These are phyloP conservation scores for Numida meleagris DNA, from an alignment of 2,113 vertebrate genomes.

Conservation along the genomic window DNA sequence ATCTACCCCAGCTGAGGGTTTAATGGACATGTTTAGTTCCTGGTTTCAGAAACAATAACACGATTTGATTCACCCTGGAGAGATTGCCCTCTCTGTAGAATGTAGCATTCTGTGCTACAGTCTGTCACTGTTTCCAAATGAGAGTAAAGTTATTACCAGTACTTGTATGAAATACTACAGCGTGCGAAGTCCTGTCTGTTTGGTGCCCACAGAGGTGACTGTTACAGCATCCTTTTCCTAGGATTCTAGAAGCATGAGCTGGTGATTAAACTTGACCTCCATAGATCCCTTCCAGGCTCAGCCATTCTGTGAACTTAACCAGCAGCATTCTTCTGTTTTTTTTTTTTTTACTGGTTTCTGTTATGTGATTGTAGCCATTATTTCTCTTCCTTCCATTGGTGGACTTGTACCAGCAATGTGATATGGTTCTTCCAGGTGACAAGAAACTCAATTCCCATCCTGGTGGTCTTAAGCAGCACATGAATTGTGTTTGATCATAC, in stretches of 20 bases:
- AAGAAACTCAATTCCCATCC: not conserved
- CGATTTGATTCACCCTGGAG: not conserved
- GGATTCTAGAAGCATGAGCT: not conserved
- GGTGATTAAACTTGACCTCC: not conserved
- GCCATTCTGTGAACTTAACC: not conserved
- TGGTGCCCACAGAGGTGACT: not conserved
- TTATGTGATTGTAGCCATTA: not conserved
- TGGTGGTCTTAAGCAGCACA: not conserved
- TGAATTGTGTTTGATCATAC: not conserved
- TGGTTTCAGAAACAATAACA: not conserved
- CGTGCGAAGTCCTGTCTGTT: not conserved
- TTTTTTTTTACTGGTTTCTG: not conserved
- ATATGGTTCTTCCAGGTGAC: not conserved
- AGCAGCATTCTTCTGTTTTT: not conserved
- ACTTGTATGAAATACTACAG: fast-evolving
- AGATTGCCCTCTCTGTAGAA: not conserved
- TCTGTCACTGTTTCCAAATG: not conserved
- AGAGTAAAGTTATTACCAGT: not conserved
- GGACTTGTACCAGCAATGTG: not conserved
- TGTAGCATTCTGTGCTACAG: not conserved
- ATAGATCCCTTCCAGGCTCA: not conserved
- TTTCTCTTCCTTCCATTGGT: not conserved
- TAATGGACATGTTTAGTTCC: not conserved
- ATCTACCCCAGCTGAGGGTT: not conserved
- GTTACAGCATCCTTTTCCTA: not conserved